A percentile compares a stretch with the other conserved stretches of the same genome.
Evolutionary conservation across 1,140 invertebrate species (phyloP).

Genomic region (Chionoecetes opilio): DNA sequence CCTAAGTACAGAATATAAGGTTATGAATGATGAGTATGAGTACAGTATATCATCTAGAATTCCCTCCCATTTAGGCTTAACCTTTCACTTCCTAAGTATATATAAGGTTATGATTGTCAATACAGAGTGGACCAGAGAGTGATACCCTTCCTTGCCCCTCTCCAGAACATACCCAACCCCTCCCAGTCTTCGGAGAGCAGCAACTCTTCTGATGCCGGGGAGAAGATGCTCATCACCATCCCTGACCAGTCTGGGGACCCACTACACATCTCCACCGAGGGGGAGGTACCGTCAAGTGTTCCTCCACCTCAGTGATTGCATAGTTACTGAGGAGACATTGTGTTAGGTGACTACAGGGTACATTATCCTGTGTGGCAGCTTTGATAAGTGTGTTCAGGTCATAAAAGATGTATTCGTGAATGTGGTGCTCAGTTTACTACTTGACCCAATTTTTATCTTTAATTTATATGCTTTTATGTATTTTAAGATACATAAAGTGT

Average conservation of each 20-base stretch:
- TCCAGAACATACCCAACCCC: conserved; percentile 60
- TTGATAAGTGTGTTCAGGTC: neutral
- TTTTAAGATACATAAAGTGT: neutral
- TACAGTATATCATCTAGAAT: too few relatives aligned
- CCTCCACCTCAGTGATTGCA: conserved; percentile 44
- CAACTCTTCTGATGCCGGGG: conserved; percentile 70
- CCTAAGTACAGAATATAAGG: too few relatives aligned
- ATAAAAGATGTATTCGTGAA: neutral
- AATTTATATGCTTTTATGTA: neutral
- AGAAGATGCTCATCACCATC: conserved; percentile 78
- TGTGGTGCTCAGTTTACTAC: conserved; percentile 1
- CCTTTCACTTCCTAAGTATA: too few relatives aligned
- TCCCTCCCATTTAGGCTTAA: too few relatives aligned
- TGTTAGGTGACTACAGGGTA: neutral
- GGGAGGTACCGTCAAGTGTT: conserved; percentile 54
- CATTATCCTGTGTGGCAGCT: neutral
- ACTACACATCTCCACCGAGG: conserved; percentile 70
- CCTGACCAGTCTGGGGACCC: conserved; percentile 73
- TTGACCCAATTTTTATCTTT: neutral
- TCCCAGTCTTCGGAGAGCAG: conserved; percentile 73
- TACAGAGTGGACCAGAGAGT: neutral
- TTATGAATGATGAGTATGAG: too few relatives aligned
- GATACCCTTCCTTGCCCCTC: neutral
- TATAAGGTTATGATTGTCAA: too few relatives aligned
- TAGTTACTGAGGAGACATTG: neutral